Conservation (phyloP, 2,113 vertebrate genomes). For the Proteles cristata region DNA sequence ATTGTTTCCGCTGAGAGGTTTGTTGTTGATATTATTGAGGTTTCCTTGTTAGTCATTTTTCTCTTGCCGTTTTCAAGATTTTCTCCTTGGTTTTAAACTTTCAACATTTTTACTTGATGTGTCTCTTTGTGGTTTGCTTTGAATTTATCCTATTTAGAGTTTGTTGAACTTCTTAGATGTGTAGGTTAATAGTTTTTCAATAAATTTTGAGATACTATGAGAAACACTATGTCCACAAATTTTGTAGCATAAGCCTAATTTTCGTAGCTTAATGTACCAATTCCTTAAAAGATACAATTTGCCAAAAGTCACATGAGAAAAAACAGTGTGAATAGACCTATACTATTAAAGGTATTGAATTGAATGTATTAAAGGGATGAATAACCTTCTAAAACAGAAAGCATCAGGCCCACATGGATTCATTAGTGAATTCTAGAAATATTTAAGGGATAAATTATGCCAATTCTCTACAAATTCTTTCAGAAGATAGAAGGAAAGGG, state of each 20-base stretch:
- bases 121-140: background rate
- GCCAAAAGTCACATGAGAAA: background rate
- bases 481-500: background rate
- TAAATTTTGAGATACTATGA: background rate
- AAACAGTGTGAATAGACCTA: background rate
- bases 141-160: background rate
- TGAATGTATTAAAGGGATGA: background rate
- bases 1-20: background rate
- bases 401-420: background rate
- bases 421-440: background rate
- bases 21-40: background rate
- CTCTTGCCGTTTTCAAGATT: slow-evolving; percentile 16
- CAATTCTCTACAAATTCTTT: background rate
- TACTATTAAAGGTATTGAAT: background rate
- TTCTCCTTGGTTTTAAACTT: background rate
- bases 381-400: slow-evolving; percentile 10
- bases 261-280: background rate
- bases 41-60: background rate
- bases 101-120: background rate
- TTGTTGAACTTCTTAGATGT: background rate
- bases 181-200: background rate
- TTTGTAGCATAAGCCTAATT: background rate
- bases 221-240: background rate
- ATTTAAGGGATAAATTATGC: background rate
- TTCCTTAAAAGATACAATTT: background rate